Evolutionary conservation across 2,797 vertebrate genomes (phyloP), one percentile per base, ranked within the genome.

Genomic region (Pangasius larnaudii): DNA sequence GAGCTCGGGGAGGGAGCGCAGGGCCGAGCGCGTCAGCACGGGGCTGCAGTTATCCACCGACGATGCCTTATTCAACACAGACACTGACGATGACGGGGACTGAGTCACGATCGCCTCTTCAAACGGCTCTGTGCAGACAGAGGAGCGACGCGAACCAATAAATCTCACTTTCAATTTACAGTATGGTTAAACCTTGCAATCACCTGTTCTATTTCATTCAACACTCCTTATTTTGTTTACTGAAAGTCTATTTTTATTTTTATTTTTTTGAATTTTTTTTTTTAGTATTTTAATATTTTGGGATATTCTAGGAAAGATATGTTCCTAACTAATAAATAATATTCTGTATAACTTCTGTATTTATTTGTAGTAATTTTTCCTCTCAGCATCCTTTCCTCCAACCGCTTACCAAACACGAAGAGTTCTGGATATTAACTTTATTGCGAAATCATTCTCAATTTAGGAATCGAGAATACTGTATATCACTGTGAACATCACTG

Each of bases 31-130:
- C 86, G 96, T 96, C 1, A 97, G 94, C 67, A 97, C 91, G 0
- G 98, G 97, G 91, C 97, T 98, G 19, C 95, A 96, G 92, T 96
- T 96, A 91, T 97, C 97, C 74, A 92, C 94, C 0, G 97, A 98
- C 0, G 95, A 95, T 2, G 95, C 94, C 92, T 98, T 99, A 89
- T 94, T 97, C 88, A 98, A 86, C 36, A 90, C n/a, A 0, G 95
- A 91, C 11, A 94, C 94, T 89, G 95, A 89, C 74, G 92, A n/a
- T 0, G 93, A 93, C 56, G 93, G 88, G 0, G 90, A 90, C 92
- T 97, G 98, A 86, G 95, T 97, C 93, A 96, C 98, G 88, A 99
- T 97, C 83, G 98, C 97, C 71, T 98, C 98, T 94, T 98, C 98
- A 86, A 99, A 99, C 85, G 98, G 98, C 95, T 98, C 98, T 99